Conservation (phyloP, 1,140 invertebrate species). For the Myzus persicae region DNA sequence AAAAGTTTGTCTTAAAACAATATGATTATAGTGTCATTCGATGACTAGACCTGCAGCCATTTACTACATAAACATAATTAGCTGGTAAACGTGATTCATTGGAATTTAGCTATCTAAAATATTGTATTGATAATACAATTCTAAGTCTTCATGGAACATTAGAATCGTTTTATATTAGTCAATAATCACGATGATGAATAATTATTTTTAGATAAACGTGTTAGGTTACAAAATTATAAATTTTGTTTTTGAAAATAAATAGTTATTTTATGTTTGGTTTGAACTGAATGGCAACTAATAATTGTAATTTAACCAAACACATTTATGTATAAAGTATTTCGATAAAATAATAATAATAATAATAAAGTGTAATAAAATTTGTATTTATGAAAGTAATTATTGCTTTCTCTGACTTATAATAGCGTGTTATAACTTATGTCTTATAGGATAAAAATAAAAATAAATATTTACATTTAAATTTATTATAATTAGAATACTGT, state of each 20-base stretch:
- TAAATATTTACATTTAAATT: neutral
- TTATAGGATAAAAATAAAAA: slow-evolving; percentile 20
- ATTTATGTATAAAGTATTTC: neutral
- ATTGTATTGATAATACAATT: neutral
- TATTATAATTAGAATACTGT: neutral
- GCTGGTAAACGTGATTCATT: neutral
- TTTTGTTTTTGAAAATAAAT: too few relatives aligned
- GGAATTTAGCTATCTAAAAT: neutral
- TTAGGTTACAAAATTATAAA: neutral
- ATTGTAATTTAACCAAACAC: neutral
- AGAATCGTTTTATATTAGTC: too few relatives aligned
- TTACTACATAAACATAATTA: too few relatives aligned
- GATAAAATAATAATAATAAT: neutral
- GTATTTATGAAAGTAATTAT: neutral
- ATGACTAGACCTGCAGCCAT: too few relatives aligned
- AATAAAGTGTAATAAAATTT: neutral
- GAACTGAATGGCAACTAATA: neutral
- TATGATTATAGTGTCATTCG: too few relatives aligned
- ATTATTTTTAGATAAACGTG: neutral
- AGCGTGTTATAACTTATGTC: neutral
- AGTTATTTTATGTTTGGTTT: neutral
- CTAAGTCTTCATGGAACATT: too few relatives aligned
- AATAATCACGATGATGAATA: neutral
- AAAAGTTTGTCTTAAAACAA: neutral
- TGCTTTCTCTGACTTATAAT: neutral